Evolutionary conservation across 2,797 vertebrate genomes (phyloP).

Genomic region (Eurystomus glaucurus): DNA sequence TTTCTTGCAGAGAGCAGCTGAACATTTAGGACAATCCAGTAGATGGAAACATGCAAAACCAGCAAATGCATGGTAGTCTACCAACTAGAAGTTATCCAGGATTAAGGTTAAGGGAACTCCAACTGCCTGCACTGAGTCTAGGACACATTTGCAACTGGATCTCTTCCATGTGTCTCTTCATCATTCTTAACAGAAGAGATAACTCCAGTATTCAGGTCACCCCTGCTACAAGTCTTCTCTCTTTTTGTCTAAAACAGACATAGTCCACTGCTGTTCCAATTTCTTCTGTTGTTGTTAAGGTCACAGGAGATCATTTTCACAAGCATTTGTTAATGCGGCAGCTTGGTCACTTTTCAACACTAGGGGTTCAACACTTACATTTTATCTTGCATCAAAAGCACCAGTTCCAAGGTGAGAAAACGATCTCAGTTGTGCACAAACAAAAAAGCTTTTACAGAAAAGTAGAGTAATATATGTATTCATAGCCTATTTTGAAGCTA

Average conservation of each 20-base stretch:
- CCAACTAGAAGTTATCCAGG: background rate
- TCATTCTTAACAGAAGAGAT: background rate
- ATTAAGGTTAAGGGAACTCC: background rate
- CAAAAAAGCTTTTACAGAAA: background rate
- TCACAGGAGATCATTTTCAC: background rate
- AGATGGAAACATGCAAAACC: background rate
- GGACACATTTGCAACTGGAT: background rate
- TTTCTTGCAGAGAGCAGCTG: background rate
- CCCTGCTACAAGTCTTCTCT: rapidly evolving
- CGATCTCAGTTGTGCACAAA: background rate
- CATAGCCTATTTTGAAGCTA: background rate
- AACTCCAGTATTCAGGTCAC: background rate
- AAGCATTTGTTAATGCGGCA: background rate
- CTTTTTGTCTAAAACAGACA: background rate
- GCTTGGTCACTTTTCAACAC: slow-evolving; percentile 4
- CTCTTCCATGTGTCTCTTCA: background rate
- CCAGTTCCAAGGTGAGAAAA: background rate
- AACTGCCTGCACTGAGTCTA: background rate
- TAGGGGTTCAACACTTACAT: background rate
- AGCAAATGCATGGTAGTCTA: background rate
- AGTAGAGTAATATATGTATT: background rate
- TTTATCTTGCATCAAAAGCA: background rate
- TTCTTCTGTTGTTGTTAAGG: background rate
- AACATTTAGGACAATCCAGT: background rate
- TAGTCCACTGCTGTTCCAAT: background rate